Percentiles rank a stretch among this genome's conserved stretches.
phyloP scores from a whole-genome alignment of 2,888 invertebrate genomes.

The Eulithis prunata region DNA sequence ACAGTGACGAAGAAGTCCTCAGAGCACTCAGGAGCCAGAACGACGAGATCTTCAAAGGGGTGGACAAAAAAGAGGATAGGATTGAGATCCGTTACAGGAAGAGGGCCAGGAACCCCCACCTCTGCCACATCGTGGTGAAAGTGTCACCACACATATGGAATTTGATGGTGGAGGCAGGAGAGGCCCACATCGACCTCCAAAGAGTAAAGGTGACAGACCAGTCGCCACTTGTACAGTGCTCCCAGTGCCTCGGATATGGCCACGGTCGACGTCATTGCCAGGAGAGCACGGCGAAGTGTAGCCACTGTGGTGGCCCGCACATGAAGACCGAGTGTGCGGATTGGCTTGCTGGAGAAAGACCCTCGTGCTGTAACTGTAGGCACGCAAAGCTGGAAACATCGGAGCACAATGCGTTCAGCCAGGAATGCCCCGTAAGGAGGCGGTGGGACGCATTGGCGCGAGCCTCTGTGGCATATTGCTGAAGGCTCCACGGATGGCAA shows the following conservation, averaged over 20 bases:
- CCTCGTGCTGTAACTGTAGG: no score
- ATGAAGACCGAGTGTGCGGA: no score
- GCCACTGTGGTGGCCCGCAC: no score
- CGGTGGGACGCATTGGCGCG: background rate
- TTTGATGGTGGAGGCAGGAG: background rate
- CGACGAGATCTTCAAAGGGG: background rate
- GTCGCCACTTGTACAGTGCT: background rate
- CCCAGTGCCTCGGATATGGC: conserved; percentile 1
- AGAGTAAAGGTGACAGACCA: background rate
- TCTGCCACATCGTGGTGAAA: background rate
- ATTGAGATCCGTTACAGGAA: background rate
- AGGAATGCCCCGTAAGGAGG: background rate
- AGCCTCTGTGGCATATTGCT: background rate
- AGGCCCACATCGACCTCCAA: conserved; percentile 1
- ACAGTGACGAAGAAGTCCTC: background rate
- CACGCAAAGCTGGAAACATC: no score
- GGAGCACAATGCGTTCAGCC: background rate
- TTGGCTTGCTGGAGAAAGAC: no score
- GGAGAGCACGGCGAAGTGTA: no score
- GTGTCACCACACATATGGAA: background rate
- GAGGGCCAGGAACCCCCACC: background rate
- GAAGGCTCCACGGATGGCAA: background rate
- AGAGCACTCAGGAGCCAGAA: background rate
- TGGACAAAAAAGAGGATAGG: background rate
- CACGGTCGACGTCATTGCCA: no score